Base-by-base conservation (phyloP, 1,140 invertebrate genomes). In the Calephelis nemesis region DNA sequence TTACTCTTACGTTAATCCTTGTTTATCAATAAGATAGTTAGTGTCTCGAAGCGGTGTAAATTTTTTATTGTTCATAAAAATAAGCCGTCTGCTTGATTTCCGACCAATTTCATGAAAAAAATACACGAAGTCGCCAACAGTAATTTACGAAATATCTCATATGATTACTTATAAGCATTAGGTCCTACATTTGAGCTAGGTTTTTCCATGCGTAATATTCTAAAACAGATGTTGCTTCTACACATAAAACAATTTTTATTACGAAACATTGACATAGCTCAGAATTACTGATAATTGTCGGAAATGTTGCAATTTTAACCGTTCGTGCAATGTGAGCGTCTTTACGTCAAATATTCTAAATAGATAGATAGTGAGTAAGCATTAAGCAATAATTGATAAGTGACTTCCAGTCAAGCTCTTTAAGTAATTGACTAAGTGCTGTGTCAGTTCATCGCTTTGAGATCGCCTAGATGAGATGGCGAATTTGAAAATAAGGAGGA, bases 241-340 rank as follows among this genome's bases (percentile, higher is more conserved):
- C 54, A 40, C 54, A 60, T 60, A 11, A n/a, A 60, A 40, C 30
- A 60, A 30, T 60, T 60, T 60, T 60, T 60, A 60, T 67, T 67
- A 45, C 52, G 47, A 64, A 48, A 64, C 47, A 54, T 60, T 67
- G 65, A 67, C 54, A 60, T 60, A 60, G 50, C 45, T 50, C 52
- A 19, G 54, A 67, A 67, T 67, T 67, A 54, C 65, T 45, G 5
- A 67, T 58, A 58, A 67, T 67, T 67, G 54, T 11, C 42, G 65
- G 65, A 67, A 58, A 47, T 67, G 52, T 67, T 42, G 65, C 19
- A 52, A 67, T 60, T 19, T 30, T 67, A 52, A 54, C 54, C 65
- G 54, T 47, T 12, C 63, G 30, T 60, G 54, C 54, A 60, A 60
- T 60, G 54, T 19, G 52, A 67, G 15, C 65, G 65, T 67, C 65